A percentile compares a stretch with the other conserved stretches of the same genome.
These are phyloP conservation scores for Lasioglossum calceatum DNA, from an alignment of 2,888 invertebrate species.

Conservation along the genomic window DNA sequence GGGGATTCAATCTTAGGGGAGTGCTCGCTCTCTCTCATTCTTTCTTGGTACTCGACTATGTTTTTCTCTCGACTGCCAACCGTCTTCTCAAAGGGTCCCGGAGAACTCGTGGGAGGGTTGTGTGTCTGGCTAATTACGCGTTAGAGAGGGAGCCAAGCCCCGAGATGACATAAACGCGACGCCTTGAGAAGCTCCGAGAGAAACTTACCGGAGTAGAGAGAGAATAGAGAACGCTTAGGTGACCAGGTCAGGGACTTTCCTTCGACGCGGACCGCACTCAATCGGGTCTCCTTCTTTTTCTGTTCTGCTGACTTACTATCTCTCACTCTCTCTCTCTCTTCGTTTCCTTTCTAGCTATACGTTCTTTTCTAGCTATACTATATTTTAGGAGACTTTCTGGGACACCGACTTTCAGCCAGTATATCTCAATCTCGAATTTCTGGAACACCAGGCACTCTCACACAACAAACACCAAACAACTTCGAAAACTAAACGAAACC, in stretches of 20 bases:
- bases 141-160: constrained; percentile 30
- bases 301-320: not conserved
- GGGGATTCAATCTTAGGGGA: not conserved
- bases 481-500: not conserved
- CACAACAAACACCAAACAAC: too few species aligned
- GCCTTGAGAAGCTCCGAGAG: constrained; percentile 39
- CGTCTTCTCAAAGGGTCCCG: not conserved
- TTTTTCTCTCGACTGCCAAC: not conserved
- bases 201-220: constrained; percentile 44
- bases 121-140: constrained; percentile 57
- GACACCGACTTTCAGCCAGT: not conserved
- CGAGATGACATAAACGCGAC: constrained; percentile 56
- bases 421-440: too few species aligned
- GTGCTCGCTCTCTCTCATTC: not conserved
- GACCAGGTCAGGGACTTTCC: constrained; percentile 80
- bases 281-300: constrained; percentile 52
- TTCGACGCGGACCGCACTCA: constrained; percentile 75
- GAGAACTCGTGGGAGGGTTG: constrained; percentile 7
- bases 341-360: not conserved
- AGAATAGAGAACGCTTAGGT: constrained; percentile 67
- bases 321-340: not conserved
- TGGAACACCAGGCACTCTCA: too few species aligned
- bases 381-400: not conserved
- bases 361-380: not conserved
- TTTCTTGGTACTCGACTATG: not conserved